A percentile compares a stretch with the other conserved stretches of the same genome.
phyloP scores from a whole-genome alignment of 2,113 vertebrate species.

The Calidris pugnax region DNA sequence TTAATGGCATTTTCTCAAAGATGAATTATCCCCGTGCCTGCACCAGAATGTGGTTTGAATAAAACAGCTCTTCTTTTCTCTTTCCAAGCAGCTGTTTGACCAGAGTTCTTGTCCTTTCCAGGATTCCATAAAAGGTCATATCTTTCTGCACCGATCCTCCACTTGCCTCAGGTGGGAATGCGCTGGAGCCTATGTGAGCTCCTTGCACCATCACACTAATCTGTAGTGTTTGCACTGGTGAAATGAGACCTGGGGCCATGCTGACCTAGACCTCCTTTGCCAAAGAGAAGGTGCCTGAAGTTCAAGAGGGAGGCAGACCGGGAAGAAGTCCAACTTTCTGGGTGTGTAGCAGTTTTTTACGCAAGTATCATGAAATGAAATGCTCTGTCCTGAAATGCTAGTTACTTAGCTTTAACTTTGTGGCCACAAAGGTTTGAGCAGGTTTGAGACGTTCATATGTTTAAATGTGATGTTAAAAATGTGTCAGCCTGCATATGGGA shows the following conservation, averaged over 20 bases:
- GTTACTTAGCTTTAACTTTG: background rate
- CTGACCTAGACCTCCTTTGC: background rate
- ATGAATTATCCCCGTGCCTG: background rate
- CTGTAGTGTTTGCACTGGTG: too few species aligned
- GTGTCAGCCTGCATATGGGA: background rate
- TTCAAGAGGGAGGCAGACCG: background rate
- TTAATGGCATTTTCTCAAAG: background rate
- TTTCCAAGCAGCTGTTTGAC: background rate
- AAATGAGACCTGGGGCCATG: background rate
- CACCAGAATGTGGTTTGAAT: background rate
- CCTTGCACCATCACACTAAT: background rate
- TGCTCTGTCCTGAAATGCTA: background rate
- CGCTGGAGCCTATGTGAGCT: background rate
- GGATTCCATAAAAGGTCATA: background rate
- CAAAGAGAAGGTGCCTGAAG: background rate
- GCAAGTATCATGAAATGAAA: background rate
- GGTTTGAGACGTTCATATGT: background rate
- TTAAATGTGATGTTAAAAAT: background rate
- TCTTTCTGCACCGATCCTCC: background rate
- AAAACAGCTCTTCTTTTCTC: accelerated
- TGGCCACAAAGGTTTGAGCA: background rate
- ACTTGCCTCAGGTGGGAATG: background rate
- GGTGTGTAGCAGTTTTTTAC: background rate
- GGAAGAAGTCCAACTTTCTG: background rate
- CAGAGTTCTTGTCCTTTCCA: background rate